These are phyloP conservation scores for Chloroclysta siterata DNA, from an alignment of 2,888 invertebrate species.

Conservation along the genomic window DNA sequence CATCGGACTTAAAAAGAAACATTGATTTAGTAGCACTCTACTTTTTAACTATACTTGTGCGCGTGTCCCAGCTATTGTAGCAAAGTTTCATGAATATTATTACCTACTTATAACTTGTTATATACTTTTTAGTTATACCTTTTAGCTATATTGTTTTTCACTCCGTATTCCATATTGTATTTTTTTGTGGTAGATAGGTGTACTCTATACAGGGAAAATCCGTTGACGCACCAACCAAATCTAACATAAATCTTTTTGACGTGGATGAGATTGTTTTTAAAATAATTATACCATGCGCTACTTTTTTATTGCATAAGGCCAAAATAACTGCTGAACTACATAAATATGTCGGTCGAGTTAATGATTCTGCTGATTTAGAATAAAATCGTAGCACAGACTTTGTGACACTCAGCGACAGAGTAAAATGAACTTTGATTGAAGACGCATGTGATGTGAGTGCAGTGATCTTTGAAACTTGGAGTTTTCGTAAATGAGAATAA, in stretches of 20 bases:
- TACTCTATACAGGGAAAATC: background rate
- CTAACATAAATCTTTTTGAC: background rate
- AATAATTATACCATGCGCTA: conserved; percentile 54
- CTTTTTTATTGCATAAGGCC: conserved; percentile 66
- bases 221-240: background rate
- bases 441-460: conserved; percentile 62
- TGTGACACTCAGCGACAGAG: conserved; percentile 67
- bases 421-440: conserved; percentile 57
- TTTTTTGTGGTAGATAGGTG: background rate
- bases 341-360: conserved; percentile 67
- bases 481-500: conserved; percentile 55
- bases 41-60: background rate
- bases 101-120: background rate
- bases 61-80: background rate
- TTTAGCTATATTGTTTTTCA: background rate
- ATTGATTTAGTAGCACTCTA: conserved; percentile 13
- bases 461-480: conserved; percentile 46
- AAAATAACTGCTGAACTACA: conserved; percentile 58
- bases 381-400: conserved; percentile 60
- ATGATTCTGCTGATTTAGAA: conserved; percentile 71
- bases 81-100: background rate
- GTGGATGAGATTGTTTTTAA: conserved; percentile 28
- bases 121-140: background rate
- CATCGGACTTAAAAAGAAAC: conserved; percentile 40
- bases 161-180: background rate